Conservation (phyloP, 1,140 invertebrate species). For the Rhynchophorus ferrugineus region DNA sequence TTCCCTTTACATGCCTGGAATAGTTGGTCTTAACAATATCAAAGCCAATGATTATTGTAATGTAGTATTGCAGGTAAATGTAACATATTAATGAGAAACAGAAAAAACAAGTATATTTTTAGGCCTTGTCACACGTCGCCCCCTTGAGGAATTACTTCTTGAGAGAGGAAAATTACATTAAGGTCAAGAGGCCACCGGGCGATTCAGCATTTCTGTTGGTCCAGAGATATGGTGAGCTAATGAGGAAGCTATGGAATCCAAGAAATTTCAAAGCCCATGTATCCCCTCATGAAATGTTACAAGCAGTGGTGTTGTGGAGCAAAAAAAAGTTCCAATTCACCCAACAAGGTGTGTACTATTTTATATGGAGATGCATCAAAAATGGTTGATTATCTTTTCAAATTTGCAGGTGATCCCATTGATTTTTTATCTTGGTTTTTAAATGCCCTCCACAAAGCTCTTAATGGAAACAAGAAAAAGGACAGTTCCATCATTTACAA, state of each 20-base stretch:
- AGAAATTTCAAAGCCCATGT: slow-evolving; percentile 99
- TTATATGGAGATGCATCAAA: too few species aligned
- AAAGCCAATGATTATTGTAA: slow-evolving; percentile 99
- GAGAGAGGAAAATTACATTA: slow-evolving; percentile 84
- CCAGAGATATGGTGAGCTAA: slow-evolving; percentile 93
- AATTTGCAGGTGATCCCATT: slow-evolving; percentile 70
- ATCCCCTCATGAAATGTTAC: slow-evolving; percentile 99
- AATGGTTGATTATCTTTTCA: too few species aligned
- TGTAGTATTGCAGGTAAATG: slow-evolving; percentile 83
- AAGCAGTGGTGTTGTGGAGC: slow-evolving; percentile 97
- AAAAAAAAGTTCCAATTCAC: slow-evolving; percentile 98
- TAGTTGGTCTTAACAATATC: slow-evolving; percentile 97
- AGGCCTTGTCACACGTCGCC: slow-evolving; percentile 90
- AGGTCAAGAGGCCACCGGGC: slow-evolving; percentile 85
- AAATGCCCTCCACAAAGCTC: slow-evolving; percentile 83
- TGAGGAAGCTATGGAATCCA: slow-evolving; percentile 98
- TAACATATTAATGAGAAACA: too few species aligned
- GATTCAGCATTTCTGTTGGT: slow-evolving; percentile 87
- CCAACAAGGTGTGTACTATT: slow-evolving; percentile 74
- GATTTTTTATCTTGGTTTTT: slow-evolving; percentile 96
- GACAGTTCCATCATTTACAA: slow-evolving; percentile 90
- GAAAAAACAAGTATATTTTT: slow-evolving; percentile 5
- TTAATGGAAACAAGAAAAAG: slow-evolving; percentile 80
- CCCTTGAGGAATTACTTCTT: slow-evolving; percentile 94
- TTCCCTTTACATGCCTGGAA: slow-evolving; percentile 91